These are phyloP conservation scores for Danio choprae DNA, from an alignment of 2,797 vertebrate genomes.

Conservation along the genomic window DNA sequence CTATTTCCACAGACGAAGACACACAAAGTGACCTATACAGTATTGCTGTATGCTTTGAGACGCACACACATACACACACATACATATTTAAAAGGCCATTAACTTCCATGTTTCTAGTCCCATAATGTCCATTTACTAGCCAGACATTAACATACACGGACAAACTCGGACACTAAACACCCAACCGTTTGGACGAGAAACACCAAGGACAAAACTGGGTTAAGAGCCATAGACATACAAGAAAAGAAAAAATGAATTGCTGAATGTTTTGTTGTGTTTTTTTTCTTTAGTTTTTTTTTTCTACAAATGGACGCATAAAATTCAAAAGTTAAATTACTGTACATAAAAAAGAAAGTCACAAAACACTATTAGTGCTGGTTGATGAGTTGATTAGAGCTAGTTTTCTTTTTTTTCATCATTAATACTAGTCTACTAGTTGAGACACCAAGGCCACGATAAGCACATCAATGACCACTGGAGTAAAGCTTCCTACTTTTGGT, in stretches of 20 bases:
- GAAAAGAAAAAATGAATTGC: background rate
- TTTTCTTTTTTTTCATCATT: constrained; percentile 1
- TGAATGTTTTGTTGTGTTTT: background rate
- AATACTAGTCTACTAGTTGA: constrained; percentile 52
- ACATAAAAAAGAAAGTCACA: constrained; percentile 52
- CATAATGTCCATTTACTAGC: constrained; percentile 23
- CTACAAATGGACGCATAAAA: constrained; percentile 47
- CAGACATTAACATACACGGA: constrained; percentile 39
- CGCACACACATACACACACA: constrained; percentile 29
- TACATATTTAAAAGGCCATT: constrained; percentile 43
- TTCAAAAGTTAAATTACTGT: constrained; percentile 59
- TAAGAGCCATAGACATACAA: constrained; percentile 40
- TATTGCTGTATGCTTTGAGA: constrained; percentile 78
- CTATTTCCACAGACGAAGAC: constrained; percentile 62
- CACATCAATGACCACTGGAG: constrained; percentile 45
- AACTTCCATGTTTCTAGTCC: constrained; percentile 45
- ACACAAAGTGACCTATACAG: constrained; percentile 77
- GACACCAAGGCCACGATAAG: constrained; percentile 61
- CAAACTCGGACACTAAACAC: constrained; percentile 39
- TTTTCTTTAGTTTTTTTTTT: background rate
- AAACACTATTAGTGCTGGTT: constrained; percentile 56
- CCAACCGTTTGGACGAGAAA: constrained; percentile 31
- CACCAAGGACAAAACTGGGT: constrained; percentile 51
- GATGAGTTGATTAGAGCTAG: constrained; percentile 57
- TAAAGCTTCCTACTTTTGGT: constrained; percentile 64